Conservation (phyloP, 2,113 vertebrate genomes). For the Charina bottae region DNA sequence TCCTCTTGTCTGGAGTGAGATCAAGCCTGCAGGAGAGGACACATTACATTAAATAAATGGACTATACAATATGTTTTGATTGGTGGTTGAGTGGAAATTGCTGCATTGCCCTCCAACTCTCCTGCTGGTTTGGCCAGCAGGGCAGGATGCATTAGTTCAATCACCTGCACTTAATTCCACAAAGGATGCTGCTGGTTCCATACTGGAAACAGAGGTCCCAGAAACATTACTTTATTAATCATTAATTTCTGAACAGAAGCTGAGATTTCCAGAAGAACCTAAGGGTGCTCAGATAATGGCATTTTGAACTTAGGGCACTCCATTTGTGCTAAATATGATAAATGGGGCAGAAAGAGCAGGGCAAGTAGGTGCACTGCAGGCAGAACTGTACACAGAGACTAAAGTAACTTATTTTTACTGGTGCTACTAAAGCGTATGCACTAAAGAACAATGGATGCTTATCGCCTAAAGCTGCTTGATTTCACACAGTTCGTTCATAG, state of each 20-base stretch:
- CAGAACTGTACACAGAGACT: background rate
- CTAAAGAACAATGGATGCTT: background rate
- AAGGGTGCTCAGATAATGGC: conserved; percentile 7
- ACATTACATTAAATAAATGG: background rate
- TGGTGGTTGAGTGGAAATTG: background rate
- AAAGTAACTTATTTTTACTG: background rate
- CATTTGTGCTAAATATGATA: background rate
- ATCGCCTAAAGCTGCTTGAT: background rate
- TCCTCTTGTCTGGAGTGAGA: background rate
- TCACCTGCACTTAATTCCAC: conserved; percentile 14
- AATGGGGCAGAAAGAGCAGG: conserved; percentile 26
- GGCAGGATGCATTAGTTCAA: conserved; percentile 29
- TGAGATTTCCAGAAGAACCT: conserved; percentile 16
- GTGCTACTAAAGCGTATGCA: background rate
- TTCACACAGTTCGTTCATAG: background rate
- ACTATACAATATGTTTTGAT: background rate
- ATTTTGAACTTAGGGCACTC: conserved; percentile 9
- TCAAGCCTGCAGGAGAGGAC: background rate
- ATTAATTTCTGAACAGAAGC: conserved; percentile 16
- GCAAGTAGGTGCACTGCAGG: background rate
- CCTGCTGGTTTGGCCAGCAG: conserved; percentile 35
- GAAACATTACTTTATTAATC: conserved; percentile 14
- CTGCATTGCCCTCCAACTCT: background rate
- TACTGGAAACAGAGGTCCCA: conserved; percentile 17
- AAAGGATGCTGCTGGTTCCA: background rate